Evolutionary conservation across 2,888 invertebrate genomes (phyloP).

Genomic region (Caenorhabditis sp.): DNA sequence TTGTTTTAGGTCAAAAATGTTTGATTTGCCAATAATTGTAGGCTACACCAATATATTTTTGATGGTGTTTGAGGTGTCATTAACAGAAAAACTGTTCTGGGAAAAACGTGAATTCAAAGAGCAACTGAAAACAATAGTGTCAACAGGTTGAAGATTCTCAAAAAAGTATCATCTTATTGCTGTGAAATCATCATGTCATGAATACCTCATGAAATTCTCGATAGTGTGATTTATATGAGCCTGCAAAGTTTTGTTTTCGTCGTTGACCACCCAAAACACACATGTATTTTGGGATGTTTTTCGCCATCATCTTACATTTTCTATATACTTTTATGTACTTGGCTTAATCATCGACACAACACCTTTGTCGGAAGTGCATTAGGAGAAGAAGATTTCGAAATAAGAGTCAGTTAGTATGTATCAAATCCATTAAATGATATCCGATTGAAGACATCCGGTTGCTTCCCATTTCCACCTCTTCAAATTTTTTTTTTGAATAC

Average conservation of each 20-base stretch:
- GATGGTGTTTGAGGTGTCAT: not conserved
- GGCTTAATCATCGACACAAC: not conserved
- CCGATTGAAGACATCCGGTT: not conserved
- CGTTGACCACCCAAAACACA: too few species aligned
- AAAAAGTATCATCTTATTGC: too few species aligned
- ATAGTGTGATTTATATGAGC: too few species aligned
- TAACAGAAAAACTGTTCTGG: too few species aligned
- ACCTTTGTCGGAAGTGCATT: conserved; percentile 1
- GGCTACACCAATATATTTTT: not conserved
- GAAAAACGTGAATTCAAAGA: too few species aligned
- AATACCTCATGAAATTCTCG: too few species aligned
- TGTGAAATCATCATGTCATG: too few species aligned
- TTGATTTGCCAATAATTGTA: not conserved
- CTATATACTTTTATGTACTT: not conserved
- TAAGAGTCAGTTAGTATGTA: not conserved
- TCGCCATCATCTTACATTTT: not conserved
- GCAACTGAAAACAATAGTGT: too few species aligned
- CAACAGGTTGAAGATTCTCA: too few species aligned
- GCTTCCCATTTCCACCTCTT: not conserved
- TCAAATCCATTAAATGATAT: not conserved
- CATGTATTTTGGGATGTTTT: not conserved
- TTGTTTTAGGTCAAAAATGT: not conserved
- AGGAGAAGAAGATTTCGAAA: not conserved
- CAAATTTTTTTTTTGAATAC: not conserved
- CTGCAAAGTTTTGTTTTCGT: too few species aligned